Conservation (phyloP, 1,140 invertebrate genomes). For the Bursaphelenchus mucronatus region DNA sequence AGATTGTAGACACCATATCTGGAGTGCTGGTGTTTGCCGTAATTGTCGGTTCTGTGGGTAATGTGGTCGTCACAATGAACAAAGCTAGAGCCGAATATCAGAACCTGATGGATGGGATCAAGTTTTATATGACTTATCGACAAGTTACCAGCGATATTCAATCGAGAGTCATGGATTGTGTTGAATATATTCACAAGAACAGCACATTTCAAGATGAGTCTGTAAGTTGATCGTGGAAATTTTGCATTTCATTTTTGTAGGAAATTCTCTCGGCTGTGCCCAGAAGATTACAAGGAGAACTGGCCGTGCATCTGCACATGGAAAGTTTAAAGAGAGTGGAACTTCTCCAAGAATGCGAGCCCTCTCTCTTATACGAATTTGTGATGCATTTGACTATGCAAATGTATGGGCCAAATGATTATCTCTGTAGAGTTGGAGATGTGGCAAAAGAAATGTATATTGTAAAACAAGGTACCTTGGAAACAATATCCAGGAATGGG, state of each 20-base stretch:
- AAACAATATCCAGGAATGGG: constrained; percentile 80
- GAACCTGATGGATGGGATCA: constrained; percentile 87
- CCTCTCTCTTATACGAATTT: constrained; percentile 80
- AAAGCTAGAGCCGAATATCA: constrained; percentile 84
- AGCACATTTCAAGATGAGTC: constrained; percentile 43
- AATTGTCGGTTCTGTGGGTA: constrained; percentile 83
- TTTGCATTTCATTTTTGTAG: constrained; percentile 18
- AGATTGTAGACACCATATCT: constrained; percentile 79
- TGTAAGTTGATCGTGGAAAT: constrained; percentile 2
- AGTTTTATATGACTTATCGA: constrained; percentile 83
- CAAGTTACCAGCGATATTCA: constrained; percentile 39
- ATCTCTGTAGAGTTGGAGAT: constrained; percentile 88
- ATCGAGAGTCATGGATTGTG: constrained; percentile 63
- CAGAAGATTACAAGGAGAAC: constrained; percentile 41
- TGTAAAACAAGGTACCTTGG: constrained; percentile 77
- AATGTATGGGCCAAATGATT: constrained; percentile 62
- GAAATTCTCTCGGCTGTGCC: constrained; percentile 38
- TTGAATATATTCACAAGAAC: constrained; percentile 44
- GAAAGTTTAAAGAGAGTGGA: constrained; percentile 79
- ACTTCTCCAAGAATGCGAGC: constrained; percentile 74
- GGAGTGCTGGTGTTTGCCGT: constrained; percentile 78
- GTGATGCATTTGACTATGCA: constrained; percentile 73
- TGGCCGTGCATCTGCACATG: constrained; percentile 73
- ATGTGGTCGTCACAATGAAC: constrained; percentile 95
- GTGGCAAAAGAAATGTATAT: constrained; percentile 95